Evolutionary conservation across 2,888 invertebrate species (phyloP), one percentile per base, ranked within the genome.

Genomic region (Corythucha ciliata): DNA sequence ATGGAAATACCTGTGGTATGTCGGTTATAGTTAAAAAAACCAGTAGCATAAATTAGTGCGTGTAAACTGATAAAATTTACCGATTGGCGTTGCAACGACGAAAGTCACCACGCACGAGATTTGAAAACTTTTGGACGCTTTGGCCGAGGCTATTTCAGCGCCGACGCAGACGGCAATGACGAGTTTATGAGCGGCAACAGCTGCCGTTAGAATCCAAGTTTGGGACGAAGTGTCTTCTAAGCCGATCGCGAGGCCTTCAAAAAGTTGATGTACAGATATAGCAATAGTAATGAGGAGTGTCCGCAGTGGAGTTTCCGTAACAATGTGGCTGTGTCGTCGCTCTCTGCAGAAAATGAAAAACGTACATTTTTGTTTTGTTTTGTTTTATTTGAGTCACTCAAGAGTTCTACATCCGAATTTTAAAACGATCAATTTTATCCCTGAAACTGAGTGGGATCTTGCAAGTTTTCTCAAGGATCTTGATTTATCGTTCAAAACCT

Each of bases 211-310:
- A 55, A 78, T 77, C 75, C 80, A 81, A 3, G 81, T 79, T 32
- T 37, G 36, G 1, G 65, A 62, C 14, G 39, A 44, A 18, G 77
- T 75, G 1, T 27, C 18, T 64, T 87, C 85, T 53, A 88, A 68
- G 0, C 88, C 88, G 8, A 89, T 81, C n/a, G 88, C 83, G 44
- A 87, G 70, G 14, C 88, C 81, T 67, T 81, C 80, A 63, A 81
- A 79, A 25, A 80, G 72, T 1, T 80, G 79, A 63, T 81, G 81
- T 55, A 80, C 76, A 26, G 78, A 78, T 10, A 81, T 64, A 0
- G 81, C 81, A 44, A 79, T 65, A 2, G 81, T 76, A n/a, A 62
- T 58, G 26, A 63, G 53, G 16, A 62, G 51, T 4, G 59, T 59
- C 18, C 59, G 52, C 20, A 59, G 24, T 1, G 58, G 50, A 2